A percentile compares a stretch with the other conserved stretches of the same genome.
These are phyloP conservation scores for Rattus rattus DNA, from an alignment of 2,113 vertebrate species.

Conservation along the genomic window DNA sequence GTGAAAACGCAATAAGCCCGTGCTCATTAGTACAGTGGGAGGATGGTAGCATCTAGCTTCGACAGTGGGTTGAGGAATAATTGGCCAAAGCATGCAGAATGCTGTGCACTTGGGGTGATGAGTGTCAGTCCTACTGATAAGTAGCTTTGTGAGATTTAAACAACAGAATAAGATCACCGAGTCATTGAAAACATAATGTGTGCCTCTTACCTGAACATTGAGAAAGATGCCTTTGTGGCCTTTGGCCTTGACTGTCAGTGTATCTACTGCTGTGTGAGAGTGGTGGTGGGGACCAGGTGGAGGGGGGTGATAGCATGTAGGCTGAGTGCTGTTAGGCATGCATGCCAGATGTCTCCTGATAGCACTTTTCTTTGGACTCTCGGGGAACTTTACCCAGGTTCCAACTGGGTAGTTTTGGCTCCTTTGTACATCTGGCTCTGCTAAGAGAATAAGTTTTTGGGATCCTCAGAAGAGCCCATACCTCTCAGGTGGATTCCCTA, in stretches of 20 bases:
- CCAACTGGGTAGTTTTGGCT: background rate
- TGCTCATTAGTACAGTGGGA: background rate
- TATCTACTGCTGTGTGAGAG: background rate
- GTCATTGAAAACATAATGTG: background rate
- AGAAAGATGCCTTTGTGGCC: background rate
- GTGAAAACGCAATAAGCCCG: fast-evolving
- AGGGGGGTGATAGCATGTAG: background rate
- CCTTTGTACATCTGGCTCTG: background rate
- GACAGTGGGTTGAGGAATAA: background rate
- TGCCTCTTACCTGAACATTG: background rate
- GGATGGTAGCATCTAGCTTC: background rate
- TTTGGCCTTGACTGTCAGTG: background rate
- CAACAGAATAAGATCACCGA: background rate
- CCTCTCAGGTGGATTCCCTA: background rate
- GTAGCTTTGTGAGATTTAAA: background rate
- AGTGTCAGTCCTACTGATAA: fast-evolving
- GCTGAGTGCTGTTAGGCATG: background rate
- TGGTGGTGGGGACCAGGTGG: background rate
- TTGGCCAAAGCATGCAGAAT: no score
- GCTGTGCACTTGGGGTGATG: no score
- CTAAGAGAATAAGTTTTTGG: background rate
- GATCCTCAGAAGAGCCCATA: background rate
- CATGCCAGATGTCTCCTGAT: fast-evolving
- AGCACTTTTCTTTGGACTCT: background rate
- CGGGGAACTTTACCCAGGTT: background rate